phyloP scores from a whole-genome alignment of 2,888 invertebrate genomes.

The Mimachlamys varia region DNA sequence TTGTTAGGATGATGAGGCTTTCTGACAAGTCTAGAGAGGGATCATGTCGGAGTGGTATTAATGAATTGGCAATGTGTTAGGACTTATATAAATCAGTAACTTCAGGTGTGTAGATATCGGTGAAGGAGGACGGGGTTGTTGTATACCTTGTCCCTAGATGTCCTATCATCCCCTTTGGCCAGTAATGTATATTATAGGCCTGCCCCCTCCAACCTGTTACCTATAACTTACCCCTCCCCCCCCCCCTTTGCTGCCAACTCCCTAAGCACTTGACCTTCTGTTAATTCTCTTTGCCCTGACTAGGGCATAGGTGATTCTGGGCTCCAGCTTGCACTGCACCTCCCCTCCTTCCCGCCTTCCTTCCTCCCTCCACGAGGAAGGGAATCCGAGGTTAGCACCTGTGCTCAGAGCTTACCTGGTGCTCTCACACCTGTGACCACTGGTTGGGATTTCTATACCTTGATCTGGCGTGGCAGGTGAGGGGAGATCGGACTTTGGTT shows the following conservation, averaged over 20 bases:
- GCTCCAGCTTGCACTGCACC: too few species aligned
- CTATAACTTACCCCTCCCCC: too few species aligned
- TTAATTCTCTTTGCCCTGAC: too few species aligned
- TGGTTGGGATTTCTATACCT: background rate
- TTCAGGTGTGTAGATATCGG: background rate
- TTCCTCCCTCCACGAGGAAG: too few species aligned
- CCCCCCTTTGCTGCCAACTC: too few species aligned
- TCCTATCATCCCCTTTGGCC: too few species aligned
- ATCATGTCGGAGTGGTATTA: background rate
- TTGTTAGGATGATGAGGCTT: background rate
- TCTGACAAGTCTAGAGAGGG: background rate
- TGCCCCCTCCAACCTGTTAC: too few species aligned
- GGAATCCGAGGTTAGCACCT: background rate
- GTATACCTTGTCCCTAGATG: too few species aligned
- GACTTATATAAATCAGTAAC: background rate
- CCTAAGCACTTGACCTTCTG: too few species aligned
- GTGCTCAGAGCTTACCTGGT: constrained; percentile 10
- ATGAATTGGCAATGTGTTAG: constrained; percentile 27
- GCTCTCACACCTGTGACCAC: constrained; percentile 19
- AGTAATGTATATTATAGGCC: too few species aligned
- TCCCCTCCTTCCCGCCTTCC: too few species aligned
- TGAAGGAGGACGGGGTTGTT: background rate
- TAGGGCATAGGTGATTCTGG: too few species aligned
- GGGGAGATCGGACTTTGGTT: background rate
- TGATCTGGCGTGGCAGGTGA: background rate